Conservation (phyloP, 2,113 vertebrate species). For the Chloropsis hardwickii region DNA sequence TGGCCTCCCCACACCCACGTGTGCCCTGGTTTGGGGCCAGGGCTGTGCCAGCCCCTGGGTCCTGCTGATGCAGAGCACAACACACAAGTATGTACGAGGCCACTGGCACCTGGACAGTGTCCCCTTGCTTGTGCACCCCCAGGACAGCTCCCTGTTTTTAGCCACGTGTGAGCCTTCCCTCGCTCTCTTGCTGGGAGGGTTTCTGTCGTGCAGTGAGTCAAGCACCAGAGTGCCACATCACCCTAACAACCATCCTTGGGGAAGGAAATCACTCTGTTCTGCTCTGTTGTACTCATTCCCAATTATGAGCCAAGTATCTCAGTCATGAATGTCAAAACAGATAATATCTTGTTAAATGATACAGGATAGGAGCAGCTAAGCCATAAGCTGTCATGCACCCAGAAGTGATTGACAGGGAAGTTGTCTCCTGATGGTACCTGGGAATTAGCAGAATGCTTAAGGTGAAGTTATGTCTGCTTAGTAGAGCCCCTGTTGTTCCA, state of each 20-base stretch:
- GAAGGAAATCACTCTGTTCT: conserved; percentile 32
- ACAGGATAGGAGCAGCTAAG: conserved; percentile 39
- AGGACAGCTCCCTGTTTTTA: not conserved
- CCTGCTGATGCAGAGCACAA: not conserved
- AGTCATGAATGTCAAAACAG: conserved; percentile 60
- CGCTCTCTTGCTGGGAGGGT: not conserved
- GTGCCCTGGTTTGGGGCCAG: not conserved
- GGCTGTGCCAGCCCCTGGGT: not conserved
- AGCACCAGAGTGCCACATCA: not conserved
- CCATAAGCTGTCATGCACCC: conserved; percentile 42
- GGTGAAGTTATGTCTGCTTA: conserved; percentile 50
- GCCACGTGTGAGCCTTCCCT: accelerated
- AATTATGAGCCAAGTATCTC: conserved; percentile 29
- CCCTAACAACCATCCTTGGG: not conserved
- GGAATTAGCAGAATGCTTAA: conserved; percentile 45
- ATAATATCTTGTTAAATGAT: conserved; percentile 43
- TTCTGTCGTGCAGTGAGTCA: not conserved
- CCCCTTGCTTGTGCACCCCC: not conserved
- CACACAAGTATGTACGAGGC: accelerated
- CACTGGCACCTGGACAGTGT: not conserved
- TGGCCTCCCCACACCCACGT: accelerated
- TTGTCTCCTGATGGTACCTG: not conserved
- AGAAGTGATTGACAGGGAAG: conserved; percentile 32
- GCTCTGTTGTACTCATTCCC: conserved; percentile 29
- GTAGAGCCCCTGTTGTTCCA: not conserved